Base-by-base conservation (phyloP, 2,888 invertebrate species). In the Phengaris arion region DNA sequence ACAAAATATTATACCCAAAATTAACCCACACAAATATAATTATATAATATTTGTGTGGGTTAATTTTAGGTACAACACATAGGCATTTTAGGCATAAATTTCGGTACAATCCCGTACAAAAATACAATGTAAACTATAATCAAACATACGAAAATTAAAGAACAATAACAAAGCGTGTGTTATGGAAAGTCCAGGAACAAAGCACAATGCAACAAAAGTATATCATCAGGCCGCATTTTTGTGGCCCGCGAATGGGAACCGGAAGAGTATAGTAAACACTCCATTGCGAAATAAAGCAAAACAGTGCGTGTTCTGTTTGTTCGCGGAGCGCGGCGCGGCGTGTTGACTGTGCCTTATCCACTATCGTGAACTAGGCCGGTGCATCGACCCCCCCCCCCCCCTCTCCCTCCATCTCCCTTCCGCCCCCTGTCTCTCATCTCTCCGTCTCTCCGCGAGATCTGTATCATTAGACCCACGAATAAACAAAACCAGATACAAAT, bases 281-380 rank as follows among this genome's bases (percentile, higher is more conserved):
- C 84, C 85, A 84, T 90, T 89, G 89, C 87, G 82, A 87, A 91
- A 90, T 87, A 88, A 88, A 87, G 86, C 86, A 87, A 87, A 89
- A 89, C 89, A 88, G 86, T 87, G 85, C 85, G 87, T 87, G 85
- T 90, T 90, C 90, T 91, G 91, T 91, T 91, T 90, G 86, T 83
- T 79, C 81, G 84, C 80, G 80, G 81, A 82, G 83, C 91, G 92
- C 91, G 91, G 88, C 81, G 84, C 80, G 80, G 81, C 83, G 83
- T 91, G 92, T 92, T 91, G 88, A 90, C 91, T 89, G 88, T 89
- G 86, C 86, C 89, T 91, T 91, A 91, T 91, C 90, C 88, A 85
- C 89, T 90, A 89, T 89, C 90, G 85, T 87, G 87, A 87, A 87
- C 88, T 89, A 88, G 81, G 48, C 35, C 80, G 88, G 85, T 85